Evolutionary conservation across 2,797 vertebrate genomes (phyloP).

Genomic region (Chelidonichthys spinosus): DNA sequence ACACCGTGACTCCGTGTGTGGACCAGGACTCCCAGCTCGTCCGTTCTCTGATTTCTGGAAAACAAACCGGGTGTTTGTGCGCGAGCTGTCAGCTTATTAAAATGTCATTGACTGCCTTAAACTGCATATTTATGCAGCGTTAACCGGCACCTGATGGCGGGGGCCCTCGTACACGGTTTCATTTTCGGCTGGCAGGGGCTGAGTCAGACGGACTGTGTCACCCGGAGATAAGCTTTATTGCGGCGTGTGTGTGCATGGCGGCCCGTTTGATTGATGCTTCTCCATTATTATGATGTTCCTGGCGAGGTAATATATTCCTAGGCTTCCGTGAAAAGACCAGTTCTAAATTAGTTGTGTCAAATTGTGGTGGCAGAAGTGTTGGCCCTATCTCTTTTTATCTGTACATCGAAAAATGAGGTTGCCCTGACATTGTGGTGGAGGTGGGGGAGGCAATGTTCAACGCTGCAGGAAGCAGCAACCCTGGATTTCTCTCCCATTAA

Average conservation of each 20-base stretch:
- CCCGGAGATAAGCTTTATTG: slow-evolving; percentile 86
- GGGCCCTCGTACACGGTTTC: slow-evolving; percentile 58
- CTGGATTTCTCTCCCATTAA: slow-evolving; percentile 61
- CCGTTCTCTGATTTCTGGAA: slow-evolving; percentile 38
- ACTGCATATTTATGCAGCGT: slow-evolving; percentile 84
- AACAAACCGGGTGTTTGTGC: slow-evolving; percentile 75
- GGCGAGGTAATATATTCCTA: slow-evolving; percentile 80
- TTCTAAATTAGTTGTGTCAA: slow-evolving; percentile 86
- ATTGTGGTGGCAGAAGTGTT: slow-evolving; percentile 75
- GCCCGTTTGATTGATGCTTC: slow-evolving; percentile 82
- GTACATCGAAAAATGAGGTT: slow-evolving; percentile 77
- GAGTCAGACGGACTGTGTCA: slow-evolving; percentile 83
- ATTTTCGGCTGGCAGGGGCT: slow-evolving; percentile 58
- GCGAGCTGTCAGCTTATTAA: slow-evolving; percentile 84
- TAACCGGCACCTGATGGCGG: slow-evolving; percentile 79
- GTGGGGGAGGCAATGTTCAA: slow-evolving; percentile 10
- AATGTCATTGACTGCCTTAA: slow-evolving; percentile 83
- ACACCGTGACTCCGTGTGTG: slow-evolving; percentile 54
- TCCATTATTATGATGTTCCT: slow-evolving; percentile 82
- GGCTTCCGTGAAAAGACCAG: slow-evolving; percentile 76
- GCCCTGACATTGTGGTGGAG: slow-evolving; percentile 65
- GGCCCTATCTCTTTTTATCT: slow-evolving; percentile 73
- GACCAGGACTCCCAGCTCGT: slow-evolving; percentile 43
- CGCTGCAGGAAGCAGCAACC: slow-evolving; percentile 23
- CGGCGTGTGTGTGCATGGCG: slow-evolving; percentile 75